Conservation (phyloP, 2,797 vertebrate species). For the Spea hammondii region DNA sequence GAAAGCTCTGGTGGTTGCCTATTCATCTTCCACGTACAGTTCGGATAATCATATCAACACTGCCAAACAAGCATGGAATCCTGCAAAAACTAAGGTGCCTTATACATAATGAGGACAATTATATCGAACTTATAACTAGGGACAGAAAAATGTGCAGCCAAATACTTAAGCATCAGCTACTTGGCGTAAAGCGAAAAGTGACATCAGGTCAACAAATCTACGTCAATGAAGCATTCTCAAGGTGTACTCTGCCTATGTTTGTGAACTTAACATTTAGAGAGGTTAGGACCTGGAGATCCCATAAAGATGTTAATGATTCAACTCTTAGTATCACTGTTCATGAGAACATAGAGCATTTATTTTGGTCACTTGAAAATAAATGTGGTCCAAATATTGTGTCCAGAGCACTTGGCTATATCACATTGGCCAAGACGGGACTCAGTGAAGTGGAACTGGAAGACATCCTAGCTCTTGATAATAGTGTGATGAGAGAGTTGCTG, state of each 20-base stretch:
- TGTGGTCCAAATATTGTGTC: conserved; percentile 86
- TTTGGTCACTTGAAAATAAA: conserved; percentile 91
- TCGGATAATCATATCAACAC: conserved; percentile 89
- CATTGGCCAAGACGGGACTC: conserved; percentile 91
- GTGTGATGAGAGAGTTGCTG: conserved; percentile 86
- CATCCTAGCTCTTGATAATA: conserved; percentile 94
- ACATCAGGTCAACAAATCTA: conserved; percentile 99
- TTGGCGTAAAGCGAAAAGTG: conserved; percentile 92
- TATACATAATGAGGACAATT: conserved; percentile 87
- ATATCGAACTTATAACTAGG: conserved; percentile 85
- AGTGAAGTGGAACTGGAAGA: conserved; percentile 97
- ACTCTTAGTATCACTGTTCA: conserved; percentile 94
- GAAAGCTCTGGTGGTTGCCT: conserved; percentile 98
- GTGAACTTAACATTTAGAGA: conserved; percentile 96
- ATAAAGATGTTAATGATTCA: conserved; percentile 94
- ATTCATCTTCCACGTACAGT: conserved; percentile 90
- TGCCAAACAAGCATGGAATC: conserved; percentile 96
- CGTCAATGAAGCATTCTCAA: conserved; percentile 93
- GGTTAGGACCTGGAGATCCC: conserved; percentile 92
- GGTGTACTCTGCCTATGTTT: conserved; percentile 97
- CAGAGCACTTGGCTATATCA: conserved; percentile 93
- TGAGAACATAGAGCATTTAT: conserved; percentile 96
- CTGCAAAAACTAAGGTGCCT: conserved; percentile 92
- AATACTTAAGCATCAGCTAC: conserved; percentile 93
- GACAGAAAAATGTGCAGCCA: conserved; percentile 97